Base-by-base conservation (phyloP, 92 coral and sea anemone genomes). In the Epizoanthus scotinus region DNA sequence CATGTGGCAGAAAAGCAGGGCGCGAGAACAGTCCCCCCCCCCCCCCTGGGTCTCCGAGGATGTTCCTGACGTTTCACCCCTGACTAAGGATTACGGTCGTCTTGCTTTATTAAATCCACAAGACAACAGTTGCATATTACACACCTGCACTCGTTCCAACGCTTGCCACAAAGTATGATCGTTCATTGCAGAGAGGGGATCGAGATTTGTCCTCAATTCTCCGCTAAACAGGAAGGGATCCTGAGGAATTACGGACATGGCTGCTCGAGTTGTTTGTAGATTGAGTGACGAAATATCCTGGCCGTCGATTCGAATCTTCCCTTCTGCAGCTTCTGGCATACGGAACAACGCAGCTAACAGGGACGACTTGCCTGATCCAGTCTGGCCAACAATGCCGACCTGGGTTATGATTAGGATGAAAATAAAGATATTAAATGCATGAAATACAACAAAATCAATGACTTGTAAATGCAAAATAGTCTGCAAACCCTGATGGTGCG, bases 141-240 rank as follows among this genome's bases (percentile, higher is more conserved):
- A 3, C 31, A 73, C 79, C 79, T 73, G 65, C 14, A 73, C 79
- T 31, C 79, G 20, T 38, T 73, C 79, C 59, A 73, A 55, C 3
- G 66, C 79, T 73, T 73, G 65, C 79, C 79, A 73, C 66, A 73
- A 28, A 27, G 65, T 19, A 15, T 12, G 12, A 34, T 73, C 79
- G 36, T 57, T 50, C 66, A 57, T 8, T 7, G 49, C 21, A 38
- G 36, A 31, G 9, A 73, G n/a, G 6, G 79, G 79, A 38, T 75
- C 81, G 3, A 75, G 40, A 31, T 75, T 75, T 57, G 14, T 38
- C 44, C 81, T 38, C 3, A 75, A 25, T 20, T 75, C 81, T 38
- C 81, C 81, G 40, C 81, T 75, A 34, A 75, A 75, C 6, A 75
- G 54, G 57, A 75, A 75, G 18, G 81, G 81, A 58, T 75, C 81